phyloP scores from a whole-genome alignment of 2,888 invertebrate genomes.

The Drosophila neotestacea region DNA sequence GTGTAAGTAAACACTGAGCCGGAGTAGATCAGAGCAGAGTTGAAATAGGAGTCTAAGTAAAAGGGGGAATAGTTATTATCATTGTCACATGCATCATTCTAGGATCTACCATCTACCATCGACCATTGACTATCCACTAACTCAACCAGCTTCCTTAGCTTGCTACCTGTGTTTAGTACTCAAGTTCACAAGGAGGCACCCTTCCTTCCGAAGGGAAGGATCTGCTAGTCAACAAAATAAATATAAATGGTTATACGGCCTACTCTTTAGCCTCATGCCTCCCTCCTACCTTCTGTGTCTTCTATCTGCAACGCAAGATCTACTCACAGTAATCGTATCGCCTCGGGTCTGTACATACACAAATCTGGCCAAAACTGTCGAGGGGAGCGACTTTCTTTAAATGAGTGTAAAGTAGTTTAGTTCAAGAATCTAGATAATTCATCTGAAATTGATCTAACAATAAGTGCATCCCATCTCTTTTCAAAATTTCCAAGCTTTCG shows the following conservation, averaged over 20 bases:
- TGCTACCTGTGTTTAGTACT: constrained; percentile 6
- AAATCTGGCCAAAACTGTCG: neutral
- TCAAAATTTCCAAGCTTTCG: no score
- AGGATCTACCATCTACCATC: constrained; percentile 7
- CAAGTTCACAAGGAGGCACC: constrained; percentile 9
- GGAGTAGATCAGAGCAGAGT: constrained; percentile 23
- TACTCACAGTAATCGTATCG: neutral
- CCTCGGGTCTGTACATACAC: neutral
- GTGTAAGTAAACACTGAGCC: constrained; percentile 70
- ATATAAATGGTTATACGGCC: no score
- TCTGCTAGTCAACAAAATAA: neutral
- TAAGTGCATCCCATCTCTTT: no score
- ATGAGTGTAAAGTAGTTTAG: no score
- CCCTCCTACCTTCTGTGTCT: no score
- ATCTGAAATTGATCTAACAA: no score
- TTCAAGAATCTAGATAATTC: no score
- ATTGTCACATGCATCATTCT: constrained; percentile 43
- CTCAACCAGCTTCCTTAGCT: constrained; percentile 4
- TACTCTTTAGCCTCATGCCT: no score
- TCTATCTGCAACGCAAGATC: constrained; percentile 3
- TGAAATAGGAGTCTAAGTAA: neutral
- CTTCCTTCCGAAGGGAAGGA: neutral
- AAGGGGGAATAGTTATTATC: constrained; percentile 26
- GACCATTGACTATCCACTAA: constrained; percentile 9
- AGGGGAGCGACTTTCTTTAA: neutral